A percentile compares a stretch with the other conserved stretches of the same genome.
These are phyloP conservation scores for Phaethon lepturus DNA, from an alignment of 2,113 vertebrate species.

Conservation along the genomic window DNA sequence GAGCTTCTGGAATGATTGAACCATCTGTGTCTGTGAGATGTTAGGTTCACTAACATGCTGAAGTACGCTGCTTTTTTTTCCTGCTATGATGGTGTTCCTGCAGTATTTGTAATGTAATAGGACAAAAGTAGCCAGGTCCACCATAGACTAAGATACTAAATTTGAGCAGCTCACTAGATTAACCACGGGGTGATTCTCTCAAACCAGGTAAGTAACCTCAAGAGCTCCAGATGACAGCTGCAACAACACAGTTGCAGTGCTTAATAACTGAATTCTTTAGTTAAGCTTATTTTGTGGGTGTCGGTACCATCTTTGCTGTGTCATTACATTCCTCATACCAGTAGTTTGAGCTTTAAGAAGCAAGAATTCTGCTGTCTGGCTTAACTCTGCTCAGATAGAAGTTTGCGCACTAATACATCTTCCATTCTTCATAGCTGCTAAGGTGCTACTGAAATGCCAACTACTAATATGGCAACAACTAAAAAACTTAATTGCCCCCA, in stretches of 20 bases:
- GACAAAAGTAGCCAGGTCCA: neutral
- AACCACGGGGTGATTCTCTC: accelerated
- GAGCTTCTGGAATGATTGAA: neutral
- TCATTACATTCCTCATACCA: conserved; percentile 29
- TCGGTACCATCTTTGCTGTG: conserved; percentile 21
- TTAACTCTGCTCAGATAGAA: neutral
- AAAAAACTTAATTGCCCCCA: neutral
- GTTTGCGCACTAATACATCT: neutral
- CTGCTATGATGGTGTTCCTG: neutral
- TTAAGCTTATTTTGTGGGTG: neutral
- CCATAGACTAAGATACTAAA: accelerated
- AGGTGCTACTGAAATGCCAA: neutral
- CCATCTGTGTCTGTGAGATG: neutral
- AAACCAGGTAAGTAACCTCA: neutral
- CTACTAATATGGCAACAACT: neutral
- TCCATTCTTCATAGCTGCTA: neutral
- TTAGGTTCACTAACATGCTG: neutral
- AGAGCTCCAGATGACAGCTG: conserved; percentile 8
- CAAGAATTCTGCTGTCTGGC: neutral
- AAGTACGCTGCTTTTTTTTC: neutral
- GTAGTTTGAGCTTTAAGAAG: neutral
- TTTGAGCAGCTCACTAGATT: neutral
- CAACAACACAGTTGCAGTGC: neutral
- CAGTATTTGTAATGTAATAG: accelerated
- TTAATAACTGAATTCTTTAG: neutral